phyloP scores from a whole-genome alignment of 2,113 vertebrate genomes.

The Empidonax traillii region DNA sequence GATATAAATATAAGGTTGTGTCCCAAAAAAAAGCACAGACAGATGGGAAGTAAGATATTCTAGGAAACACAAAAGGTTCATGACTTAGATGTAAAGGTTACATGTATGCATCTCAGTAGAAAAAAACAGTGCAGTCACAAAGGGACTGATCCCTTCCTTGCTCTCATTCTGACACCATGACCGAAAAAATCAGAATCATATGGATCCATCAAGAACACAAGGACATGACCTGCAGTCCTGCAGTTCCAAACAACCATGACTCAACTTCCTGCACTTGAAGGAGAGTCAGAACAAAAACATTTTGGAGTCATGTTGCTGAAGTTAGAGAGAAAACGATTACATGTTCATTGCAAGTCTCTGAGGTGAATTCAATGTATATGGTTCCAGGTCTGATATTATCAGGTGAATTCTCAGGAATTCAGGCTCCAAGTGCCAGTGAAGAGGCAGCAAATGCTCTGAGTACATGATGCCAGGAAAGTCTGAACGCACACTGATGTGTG shows the following conservation, averaged over 20 bases:
- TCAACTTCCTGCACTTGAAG: conserved; percentile 37
- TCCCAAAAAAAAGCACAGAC: neutral
- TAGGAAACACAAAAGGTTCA: neutral
- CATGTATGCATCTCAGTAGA: neutral
- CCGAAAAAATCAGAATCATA: neutral
- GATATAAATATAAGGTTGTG: neutral
- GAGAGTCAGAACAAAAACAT: neutral
- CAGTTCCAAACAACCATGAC: conserved; percentile 20
- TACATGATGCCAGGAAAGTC: neutral
- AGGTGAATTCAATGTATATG: neutral
- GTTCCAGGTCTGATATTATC: neutral
- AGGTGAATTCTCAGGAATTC: neutral
- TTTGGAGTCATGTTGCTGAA: conserved; percentile 5
- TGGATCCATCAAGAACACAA: conserved; percentile 6
- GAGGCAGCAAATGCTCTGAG: neutral
- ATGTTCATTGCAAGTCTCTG: neutral
- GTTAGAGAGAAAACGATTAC: neutral
- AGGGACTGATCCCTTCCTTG: neutral
- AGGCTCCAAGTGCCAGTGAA: neutral
- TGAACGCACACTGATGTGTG: neutral
- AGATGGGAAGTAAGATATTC: neutral
- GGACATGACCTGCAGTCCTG: neutral
- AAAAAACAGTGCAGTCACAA: neutral
- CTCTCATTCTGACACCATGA: neutral
- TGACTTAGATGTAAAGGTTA: neutral